A percentile compares a stretch with the other conserved stretches of the same genome.
Conservation (phyloP, 2,113 vertebrate genomes). For the Petroica traversi region DNA sequence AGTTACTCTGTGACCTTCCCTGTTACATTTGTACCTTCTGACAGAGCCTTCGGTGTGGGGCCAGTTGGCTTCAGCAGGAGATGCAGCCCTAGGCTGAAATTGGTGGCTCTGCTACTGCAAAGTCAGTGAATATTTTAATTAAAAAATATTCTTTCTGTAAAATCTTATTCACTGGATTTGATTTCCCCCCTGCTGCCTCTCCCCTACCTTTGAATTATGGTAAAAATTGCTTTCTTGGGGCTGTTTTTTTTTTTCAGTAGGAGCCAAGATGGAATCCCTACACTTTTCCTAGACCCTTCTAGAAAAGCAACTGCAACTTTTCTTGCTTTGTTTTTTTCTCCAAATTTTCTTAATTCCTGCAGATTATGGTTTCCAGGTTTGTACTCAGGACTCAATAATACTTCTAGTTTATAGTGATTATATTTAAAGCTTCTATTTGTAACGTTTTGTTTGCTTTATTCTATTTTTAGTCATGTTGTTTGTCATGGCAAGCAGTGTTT, state of each 20-base stretch:
- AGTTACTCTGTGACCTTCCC: not conserved
- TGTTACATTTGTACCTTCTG: not conserved
- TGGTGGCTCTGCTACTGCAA: not conserved
- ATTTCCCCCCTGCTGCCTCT: not conserved
- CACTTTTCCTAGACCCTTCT: not conserved
- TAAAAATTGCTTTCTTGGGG: not conserved
- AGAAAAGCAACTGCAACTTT: not conserved
- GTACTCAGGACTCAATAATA: not conserved
- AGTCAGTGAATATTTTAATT: not conserved
- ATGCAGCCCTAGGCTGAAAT: not conserved
- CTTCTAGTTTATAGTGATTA: slow-evolving; percentile 28
- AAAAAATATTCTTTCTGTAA: not conserved
- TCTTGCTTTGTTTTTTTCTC: not conserved
- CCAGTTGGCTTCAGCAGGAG: not conserved
- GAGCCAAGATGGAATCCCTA: not conserved
- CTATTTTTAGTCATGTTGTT: slow-evolving; percentile 60
- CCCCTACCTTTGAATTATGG: not conserved
- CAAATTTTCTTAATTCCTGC: not conserved
- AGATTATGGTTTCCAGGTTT: not conserved
- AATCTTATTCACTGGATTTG: not conserved
- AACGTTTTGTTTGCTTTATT: slow-evolving; percentile 44
- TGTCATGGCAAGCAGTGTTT: slow-evolving; percentile 56
- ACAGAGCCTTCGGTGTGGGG: not conserved
- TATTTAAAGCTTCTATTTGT: slow-evolving; percentile 51
- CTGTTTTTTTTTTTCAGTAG: not conserved